A percentile compares a stretch with the other conserved stretches of the same genome.
These are phyloP conservation scores for Cyprinodon diabolis DNA, from an alignment of 2,797 vertebrate genomes.

Conservation along the genomic window DNA sequence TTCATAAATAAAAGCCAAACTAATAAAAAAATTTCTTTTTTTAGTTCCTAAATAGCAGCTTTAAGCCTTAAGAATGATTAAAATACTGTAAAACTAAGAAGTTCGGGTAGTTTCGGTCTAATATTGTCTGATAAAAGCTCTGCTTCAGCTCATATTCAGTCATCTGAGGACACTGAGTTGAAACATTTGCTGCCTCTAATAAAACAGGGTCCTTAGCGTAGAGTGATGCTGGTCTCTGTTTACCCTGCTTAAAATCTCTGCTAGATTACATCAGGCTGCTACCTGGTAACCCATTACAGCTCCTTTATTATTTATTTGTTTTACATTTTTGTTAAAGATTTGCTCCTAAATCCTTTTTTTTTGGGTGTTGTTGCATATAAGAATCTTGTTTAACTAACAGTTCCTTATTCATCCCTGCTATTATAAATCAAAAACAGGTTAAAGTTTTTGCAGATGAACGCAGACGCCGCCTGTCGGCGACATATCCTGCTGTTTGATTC, in stretches of 20 bases:
- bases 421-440: background rate
- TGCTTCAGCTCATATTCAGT: background rate
- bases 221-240: background rate
- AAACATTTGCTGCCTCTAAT: slow-evolving; percentile 15
- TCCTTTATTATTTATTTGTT: background rate
- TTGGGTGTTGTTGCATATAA: background rate
- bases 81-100: background rate
- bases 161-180: background rate
- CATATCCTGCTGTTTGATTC: background rate
- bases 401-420: background rate
- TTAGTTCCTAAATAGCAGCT: too few species aligned
- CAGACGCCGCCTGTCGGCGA: background rate
- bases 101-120: background rate
- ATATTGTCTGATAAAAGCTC: background rate
- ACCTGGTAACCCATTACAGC: background rate
- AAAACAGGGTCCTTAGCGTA: background rate
- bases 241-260: slow-evolving; percentile 2
- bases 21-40: too few species aligned
- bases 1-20: too few species aligned
- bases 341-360: background rate
- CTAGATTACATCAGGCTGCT: background rate
- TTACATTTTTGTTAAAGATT: background rate
- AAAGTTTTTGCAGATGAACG: background rate
- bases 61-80: background rate
- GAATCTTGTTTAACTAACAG: background rate